These are phyloP conservation scores for Catagonus wagneri DNA, from an alignment of 2,113 vertebrate species.

Conservation along the genomic window DNA sequence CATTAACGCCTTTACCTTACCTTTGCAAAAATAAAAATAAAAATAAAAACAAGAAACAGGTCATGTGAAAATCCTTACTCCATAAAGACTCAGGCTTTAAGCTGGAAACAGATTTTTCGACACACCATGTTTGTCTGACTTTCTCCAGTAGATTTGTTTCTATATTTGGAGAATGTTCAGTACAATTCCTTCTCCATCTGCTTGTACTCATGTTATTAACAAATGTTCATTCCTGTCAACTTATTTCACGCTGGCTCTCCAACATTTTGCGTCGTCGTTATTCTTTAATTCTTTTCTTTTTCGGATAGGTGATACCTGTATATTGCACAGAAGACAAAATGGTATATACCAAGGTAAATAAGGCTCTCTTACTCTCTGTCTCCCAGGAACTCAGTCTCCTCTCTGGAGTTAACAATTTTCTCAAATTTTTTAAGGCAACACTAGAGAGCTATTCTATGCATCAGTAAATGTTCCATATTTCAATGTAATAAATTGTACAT, in stretches of 20 bases:
- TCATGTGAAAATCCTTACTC: background rate
- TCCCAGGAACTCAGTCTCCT: background rate
- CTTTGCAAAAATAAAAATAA: constrained; percentile 46
- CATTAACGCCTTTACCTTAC: background rate
- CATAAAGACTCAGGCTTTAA: constrained; percentile 22
- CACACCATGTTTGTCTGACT: constrained; percentile 44
- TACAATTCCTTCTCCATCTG: constrained; percentile 72
- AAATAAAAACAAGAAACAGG: background rate
- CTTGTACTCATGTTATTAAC: constrained; percentile 31
- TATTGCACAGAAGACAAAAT: background rate
- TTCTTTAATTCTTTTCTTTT: constrained; percentile 15
- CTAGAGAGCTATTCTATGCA: background rate
- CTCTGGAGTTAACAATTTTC: constrained; percentile 5
- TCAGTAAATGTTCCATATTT: background rate
- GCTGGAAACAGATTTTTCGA: constrained; percentile 36
- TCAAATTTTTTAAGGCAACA: background rate
- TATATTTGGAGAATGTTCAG: constrained; percentile 74
- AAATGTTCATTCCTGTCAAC: constrained; percentile 61
- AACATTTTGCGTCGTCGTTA: background rate
- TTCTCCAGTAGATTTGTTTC: constrained; percentile 38
- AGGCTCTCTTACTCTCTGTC: background rate
- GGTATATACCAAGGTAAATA: background rate
- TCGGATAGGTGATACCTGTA: background rate
- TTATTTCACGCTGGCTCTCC: background rate
- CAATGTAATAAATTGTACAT: background rate